phyloP scores from a whole-genome alignment of 2,888 invertebrate species.

The Ischnura elegans region DNA sequence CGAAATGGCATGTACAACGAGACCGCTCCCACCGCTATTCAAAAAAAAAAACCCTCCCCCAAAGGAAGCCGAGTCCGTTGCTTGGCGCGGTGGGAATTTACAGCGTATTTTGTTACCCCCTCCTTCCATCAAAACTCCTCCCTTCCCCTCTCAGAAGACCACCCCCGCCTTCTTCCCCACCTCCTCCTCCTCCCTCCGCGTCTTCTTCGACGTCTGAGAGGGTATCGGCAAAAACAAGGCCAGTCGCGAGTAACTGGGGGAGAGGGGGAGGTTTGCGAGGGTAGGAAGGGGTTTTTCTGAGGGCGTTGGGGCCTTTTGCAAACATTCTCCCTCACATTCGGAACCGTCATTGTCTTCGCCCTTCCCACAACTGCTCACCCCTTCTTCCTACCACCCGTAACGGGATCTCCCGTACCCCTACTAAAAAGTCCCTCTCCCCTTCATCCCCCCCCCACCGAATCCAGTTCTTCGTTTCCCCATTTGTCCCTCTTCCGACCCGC shows the following conservation, averaged over 20 bases:
- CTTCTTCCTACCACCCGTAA: background rate
- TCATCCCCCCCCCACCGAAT: no score
- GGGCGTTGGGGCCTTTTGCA: slow-evolving; percentile 36
- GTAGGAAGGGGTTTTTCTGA: background rate
- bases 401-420: background rate
- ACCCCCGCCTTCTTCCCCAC: background rate
- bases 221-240: slow-evolving; percentile 64
- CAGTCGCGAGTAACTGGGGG: slow-evolving; percentile 34
- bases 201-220: slow-evolving; percentile 44
- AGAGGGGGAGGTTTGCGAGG: background rate
- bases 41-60: background rate
- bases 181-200: background rate
- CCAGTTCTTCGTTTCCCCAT: no score
- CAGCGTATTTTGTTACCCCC: slow-evolving; percentile 25
- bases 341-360: slow-evolving; percentile 59
- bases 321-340: slow-evolving; percentile 56
- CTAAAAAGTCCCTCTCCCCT: no score
- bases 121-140: background rate
- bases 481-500: background rate
- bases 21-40: background rate
- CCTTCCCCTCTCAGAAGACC: no score
- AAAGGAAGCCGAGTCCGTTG: background rate
- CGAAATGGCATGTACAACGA: slow-evolving; percentile 5
- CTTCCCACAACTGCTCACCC: background rate
- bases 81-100: slow-evolving; percentile 22